These are phyloP conservation scores for Myotis planiceps DNA, from an alignment of 2,797 vertebrate species.

Conservation along the genomic window DNA sequence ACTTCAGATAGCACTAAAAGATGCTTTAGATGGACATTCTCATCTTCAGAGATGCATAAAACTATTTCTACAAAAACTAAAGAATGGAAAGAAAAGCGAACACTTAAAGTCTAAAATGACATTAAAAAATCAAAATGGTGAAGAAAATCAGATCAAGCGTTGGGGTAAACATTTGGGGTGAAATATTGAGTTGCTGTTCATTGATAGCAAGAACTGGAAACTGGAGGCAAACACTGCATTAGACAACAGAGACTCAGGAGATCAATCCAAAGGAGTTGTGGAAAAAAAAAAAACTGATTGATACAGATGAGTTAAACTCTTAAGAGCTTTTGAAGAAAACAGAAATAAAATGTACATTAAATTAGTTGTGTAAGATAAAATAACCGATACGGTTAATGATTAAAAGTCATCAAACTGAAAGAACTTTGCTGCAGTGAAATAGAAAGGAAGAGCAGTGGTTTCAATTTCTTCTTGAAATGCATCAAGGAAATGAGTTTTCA, in stretches of 20 bases:
- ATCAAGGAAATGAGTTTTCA: conserved; percentile 46
- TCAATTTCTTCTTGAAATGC: neutral
- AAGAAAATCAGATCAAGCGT: conserved; percentile 16
- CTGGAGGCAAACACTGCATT: neutral
- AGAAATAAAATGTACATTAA: neutral
- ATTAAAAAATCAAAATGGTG: neutral
- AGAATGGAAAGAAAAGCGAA: neutral
- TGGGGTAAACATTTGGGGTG: neutral
- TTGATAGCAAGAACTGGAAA: neutral
- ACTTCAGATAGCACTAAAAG: neutral
- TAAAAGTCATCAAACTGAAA: neutral
- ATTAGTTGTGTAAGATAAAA: neutral
- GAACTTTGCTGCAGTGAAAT: neutral
- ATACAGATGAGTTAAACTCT: neutral
- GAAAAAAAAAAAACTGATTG: neutral
- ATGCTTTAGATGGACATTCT: neutral
- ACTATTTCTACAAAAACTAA: neutral
- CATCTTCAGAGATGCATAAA: neutral
- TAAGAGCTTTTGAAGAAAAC: conserved; percentile 12
- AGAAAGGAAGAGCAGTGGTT: neutral
- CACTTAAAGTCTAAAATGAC: neutral
- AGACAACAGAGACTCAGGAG: neutral
- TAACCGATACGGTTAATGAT: neutral
- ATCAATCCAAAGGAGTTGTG: neutral
- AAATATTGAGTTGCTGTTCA: neutral